Evolutionary conservation across 2,797 vertebrate genomes (phyloP).

Genomic region (Onychomys leucogaster): DNA sequence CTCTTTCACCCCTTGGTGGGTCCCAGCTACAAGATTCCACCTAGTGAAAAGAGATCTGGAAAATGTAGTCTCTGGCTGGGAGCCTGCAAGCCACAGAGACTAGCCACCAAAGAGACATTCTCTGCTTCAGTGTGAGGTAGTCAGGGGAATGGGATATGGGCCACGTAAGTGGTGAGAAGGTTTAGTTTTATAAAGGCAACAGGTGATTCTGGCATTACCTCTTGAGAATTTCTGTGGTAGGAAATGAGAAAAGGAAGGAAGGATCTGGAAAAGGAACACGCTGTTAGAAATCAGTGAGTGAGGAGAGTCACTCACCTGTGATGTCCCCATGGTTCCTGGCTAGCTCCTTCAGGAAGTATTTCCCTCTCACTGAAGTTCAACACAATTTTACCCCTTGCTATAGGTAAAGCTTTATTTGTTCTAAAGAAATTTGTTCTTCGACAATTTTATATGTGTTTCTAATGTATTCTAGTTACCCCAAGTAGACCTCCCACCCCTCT

Average conservation of each 20-base stretch:
- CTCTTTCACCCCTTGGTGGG: not conserved
- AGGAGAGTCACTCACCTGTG: not conserved
- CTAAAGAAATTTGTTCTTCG: not conserved
- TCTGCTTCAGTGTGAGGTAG: not conserved
- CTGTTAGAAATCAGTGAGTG: not conserved
- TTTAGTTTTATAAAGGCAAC: not conserved
- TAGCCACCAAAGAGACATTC: not conserved
- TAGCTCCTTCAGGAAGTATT: not conserved
- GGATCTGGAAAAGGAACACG: not conserved
- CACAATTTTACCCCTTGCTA: not conserved
- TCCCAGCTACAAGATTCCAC: not conserved
- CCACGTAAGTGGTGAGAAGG: not conserved
- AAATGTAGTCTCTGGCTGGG: not conserved
- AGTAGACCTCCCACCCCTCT: no score
- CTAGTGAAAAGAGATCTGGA: not conserved
- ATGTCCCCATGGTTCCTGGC: not conserved
- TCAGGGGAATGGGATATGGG: not conserved
- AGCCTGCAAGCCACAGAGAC: not conserved
- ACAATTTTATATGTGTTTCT: not conserved
- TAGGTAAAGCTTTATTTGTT: not conserved
- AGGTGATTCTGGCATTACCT: not conserved
- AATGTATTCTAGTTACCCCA: not conserved
- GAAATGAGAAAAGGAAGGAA: not conserved
- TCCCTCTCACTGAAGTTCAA: not conserved
- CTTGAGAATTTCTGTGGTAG: not conserved